Conservation (phyloP, 2,797 vertebrate genomes). For the Hippocampus kuda region DNA sequence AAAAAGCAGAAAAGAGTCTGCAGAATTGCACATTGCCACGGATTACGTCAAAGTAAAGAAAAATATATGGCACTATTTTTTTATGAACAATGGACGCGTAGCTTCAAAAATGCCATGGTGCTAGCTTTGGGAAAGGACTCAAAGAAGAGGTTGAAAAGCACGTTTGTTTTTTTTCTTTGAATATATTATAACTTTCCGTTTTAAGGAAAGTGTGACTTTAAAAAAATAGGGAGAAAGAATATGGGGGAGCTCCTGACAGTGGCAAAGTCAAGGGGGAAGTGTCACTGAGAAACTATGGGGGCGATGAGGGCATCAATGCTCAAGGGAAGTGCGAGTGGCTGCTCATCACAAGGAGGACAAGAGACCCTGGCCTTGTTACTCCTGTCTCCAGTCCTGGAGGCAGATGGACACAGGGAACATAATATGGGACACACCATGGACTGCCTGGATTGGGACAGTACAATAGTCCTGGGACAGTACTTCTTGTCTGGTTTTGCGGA, state of each 20-base stretch:
- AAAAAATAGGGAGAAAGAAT: conserved; percentile 56
- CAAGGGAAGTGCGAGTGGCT: conserved; percentile 47
- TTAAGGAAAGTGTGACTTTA: conserved; percentile 90
- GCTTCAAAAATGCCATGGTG: conserved; percentile 91
- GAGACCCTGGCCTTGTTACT: conserved; percentile 42
- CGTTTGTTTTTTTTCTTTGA: conserved; percentile 62
- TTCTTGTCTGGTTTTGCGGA: conserved; percentile 63
- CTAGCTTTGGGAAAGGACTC: conserved; percentile 83
- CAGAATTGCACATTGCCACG: conserved; percentile 93
- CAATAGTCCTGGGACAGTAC: conserved; percentile 57
- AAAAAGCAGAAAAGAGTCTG: conserved; percentile 77
- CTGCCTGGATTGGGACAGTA: conserved; percentile 56
- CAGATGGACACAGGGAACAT: conserved; percentile 51
- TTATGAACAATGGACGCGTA: conserved; percentile 89
- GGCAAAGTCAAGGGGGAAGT: conserved; percentile 66
- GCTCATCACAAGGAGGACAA: conserved; percentile 47
- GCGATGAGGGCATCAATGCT: conserved; percentile 50
- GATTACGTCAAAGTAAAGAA: conserved; percentile 93
- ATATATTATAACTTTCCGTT: conserved; percentile 89
- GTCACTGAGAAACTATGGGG: conserved; percentile 57
- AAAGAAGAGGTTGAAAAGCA: conserved; percentile 79
- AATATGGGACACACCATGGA: conserved; percentile 60
- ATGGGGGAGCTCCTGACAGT: conserved; percentile 64
- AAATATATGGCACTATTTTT: conserved; percentile 93
- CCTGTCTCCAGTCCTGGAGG: conserved; percentile 35